These are phyloP conservation scores for Orchestes rusci DNA, from an alignment of 2,888 invertebrate species.

Conservation along the genomic window DNA sequence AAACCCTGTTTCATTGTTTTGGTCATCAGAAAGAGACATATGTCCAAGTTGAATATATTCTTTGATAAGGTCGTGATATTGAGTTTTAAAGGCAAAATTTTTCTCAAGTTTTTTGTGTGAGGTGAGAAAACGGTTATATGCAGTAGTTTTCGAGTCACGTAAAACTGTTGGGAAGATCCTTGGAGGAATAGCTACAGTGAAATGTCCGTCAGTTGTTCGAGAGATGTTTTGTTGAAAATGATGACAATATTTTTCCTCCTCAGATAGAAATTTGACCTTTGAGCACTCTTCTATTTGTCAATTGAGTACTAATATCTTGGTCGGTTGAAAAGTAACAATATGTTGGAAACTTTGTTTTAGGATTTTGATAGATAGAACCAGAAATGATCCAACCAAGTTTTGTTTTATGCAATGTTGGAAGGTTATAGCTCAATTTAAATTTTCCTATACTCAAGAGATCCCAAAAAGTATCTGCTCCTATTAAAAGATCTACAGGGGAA, in stretches of 20 bases:
- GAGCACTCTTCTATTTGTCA: too few relatives aligned
- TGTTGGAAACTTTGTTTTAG: background rate
- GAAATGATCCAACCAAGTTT: slow-evolving; percentile 19
- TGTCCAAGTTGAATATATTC: slow-evolving; percentile 15
- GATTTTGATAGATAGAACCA: slow-evolving; percentile 9
- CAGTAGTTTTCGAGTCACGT: too few relatives aligned
- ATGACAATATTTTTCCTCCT: slow-evolving; percentile 19
- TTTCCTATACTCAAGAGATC: slow-evolving; percentile 13
- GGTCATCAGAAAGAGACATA: slow-evolving; percentile 12
- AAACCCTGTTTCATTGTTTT: too few relatives aligned
- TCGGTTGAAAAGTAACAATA: slow-evolving; percentile 1
- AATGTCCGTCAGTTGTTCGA: slow-evolving; percentile 10
- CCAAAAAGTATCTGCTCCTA: slow-evolving; percentile 16
- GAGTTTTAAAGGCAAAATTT: too few relatives aligned
- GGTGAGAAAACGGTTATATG: too few relatives aligned
- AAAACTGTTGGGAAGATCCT: slow-evolving; percentile 6
- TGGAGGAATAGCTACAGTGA: slow-evolving; percentile 18
- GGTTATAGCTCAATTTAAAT: slow-evolving; percentile 8
- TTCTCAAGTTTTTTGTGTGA: slow-evolving; percentile 10
- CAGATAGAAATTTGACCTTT: slow-evolving; percentile 8
- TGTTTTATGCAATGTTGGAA: too few relatives aligned
- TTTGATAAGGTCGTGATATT: slow-evolving; percentile 14
- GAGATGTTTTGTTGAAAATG: slow-evolving; percentile 14
- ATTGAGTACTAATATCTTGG: slow-evolving; percentile 4
- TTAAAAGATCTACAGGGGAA: slow-evolving; percentile 15